These are phyloP conservation scores for Varecia variegata DNA, from an alignment of 2,797 vertebrate genomes.

Conservation along the genomic window DNA sequence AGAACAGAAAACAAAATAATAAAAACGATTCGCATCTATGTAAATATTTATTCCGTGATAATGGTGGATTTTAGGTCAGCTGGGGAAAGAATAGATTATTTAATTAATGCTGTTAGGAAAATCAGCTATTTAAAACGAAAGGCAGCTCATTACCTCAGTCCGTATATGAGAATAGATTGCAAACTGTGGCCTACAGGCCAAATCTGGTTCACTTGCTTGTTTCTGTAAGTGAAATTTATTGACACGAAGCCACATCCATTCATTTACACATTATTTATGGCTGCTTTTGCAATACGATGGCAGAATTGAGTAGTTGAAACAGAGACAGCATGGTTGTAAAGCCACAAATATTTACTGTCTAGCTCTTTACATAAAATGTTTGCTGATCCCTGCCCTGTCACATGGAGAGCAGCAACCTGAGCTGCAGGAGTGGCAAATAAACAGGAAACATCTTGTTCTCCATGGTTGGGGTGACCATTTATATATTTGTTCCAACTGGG, in stretches of 20 bases:
- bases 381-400: not conserved
- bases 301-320: not conserved
- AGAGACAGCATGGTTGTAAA: not conserved
- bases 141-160: not conserved
- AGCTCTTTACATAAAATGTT: not conserved
- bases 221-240: not conserved
- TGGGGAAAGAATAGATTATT: constrained; percentile 35
- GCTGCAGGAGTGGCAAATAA: not conserved
- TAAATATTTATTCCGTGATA: constrained; percentile 61
- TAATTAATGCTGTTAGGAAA: constrained; percentile 58
- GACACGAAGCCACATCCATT: not conserved
- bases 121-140: not conserved
- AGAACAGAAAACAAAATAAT: constrained; percentile 45
- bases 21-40: not conserved
- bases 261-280: not conserved
- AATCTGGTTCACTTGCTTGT: not conserved
- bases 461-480: not conserved
- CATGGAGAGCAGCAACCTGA: not conserved
- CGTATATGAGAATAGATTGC: not conserved
- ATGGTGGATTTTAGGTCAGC: constrained; percentile 48
- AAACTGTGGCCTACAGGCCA: not conserved
- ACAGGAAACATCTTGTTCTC: not conserved
- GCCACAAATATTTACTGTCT: not conserved
- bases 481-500: not conserved
- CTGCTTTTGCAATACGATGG: not conserved